A percentile compares a stretch with the other conserved stretches of the same genome.
These are phyloP conservation scores for Aphelinus certus DNA, from an alignment of 1,140 invertebrate species.

Conservation along the genomic window DNA sequence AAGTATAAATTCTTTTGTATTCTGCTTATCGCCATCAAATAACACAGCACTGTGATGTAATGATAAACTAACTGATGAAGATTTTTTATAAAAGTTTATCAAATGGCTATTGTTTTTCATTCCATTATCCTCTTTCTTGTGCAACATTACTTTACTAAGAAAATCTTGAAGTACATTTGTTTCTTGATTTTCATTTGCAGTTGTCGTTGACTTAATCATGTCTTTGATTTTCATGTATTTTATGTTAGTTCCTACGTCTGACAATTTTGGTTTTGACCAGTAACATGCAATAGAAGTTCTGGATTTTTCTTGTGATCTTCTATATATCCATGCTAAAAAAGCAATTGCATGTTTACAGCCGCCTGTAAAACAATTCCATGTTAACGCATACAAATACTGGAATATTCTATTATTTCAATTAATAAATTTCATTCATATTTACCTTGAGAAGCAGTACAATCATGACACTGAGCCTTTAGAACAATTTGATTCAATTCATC, in stretches of 20 bases:
- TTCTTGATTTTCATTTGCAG: not conserved
- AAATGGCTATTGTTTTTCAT: not conserved
- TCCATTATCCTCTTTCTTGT: not conserved
- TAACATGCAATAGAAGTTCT: conserved; percentile 52
- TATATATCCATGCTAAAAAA: conserved; percentile 58
- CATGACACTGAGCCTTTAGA: conserved; percentile 39
- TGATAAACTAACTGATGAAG: not conserved
- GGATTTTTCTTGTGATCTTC: conserved; percentile 52
- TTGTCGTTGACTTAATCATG: too few relatives aligned
- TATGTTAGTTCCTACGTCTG: conserved; percentile 26
- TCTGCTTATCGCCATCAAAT: not conserved
- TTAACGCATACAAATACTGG: too few relatives aligned
- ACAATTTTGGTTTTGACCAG: conserved; percentile 51
- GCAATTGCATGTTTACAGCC: conserved; percentile 56
- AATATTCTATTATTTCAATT: too few relatives aligned
- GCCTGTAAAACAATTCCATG: conserved; percentile 3
- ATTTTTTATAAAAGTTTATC: conserved; percentile 25
- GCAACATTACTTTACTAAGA: not conserved
- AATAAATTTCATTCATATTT: too few relatives aligned
- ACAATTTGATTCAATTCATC: conserved; percentile 44
- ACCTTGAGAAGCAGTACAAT: conserved; percentile 45
- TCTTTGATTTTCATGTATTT: conserved; percentile 1
- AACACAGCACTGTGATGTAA: not conserved
- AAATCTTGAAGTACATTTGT: not conserved
- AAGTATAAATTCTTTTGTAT: not conserved